These are phyloP conservation scores for Odocoileus virginianus DNA, from an alignment of 2,113 vertebrate genomes.

Conservation along the genomic window DNA sequence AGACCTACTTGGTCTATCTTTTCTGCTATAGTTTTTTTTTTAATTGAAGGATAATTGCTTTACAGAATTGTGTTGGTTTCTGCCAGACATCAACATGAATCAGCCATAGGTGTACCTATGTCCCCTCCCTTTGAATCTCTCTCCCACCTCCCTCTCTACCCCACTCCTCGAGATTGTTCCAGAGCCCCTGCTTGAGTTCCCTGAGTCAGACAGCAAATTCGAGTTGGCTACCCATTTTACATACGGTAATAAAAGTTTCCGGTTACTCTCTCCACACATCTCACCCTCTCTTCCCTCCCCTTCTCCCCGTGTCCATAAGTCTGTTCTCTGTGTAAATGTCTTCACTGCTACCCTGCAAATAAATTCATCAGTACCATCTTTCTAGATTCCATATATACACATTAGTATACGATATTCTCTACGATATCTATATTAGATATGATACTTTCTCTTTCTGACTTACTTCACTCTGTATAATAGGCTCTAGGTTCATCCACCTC, in stretches of 20 bases:
- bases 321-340: not conserved
- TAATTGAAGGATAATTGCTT: not conserved
- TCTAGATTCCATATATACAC: not conserved
- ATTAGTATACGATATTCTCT: not conserved
- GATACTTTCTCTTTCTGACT: not conserved
- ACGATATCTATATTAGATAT: fast-evolving
- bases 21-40: not conserved
- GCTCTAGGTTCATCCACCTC: not conserved
- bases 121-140: not conserved
- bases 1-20: not conserved
- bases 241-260: not conserved
- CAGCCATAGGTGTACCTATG: not conserved
- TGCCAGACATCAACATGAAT: not conserved
- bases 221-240: not conserved
- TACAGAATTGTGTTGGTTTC: not conserved
- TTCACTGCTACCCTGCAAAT: not conserved
- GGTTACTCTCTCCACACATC: not conserved
- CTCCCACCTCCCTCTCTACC: not conserved
- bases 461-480: not conserved
- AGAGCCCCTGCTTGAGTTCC: not conserved
- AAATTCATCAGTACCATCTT: not conserved
- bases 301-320: not conserved
- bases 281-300: not conserved
- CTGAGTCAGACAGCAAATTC: not conserved
- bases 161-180: not conserved